These are phyloP conservation scores for Ciconia maguari DNA, from an alignment of 2,113 vertebrate species.

Conservation along the genomic window DNA sequence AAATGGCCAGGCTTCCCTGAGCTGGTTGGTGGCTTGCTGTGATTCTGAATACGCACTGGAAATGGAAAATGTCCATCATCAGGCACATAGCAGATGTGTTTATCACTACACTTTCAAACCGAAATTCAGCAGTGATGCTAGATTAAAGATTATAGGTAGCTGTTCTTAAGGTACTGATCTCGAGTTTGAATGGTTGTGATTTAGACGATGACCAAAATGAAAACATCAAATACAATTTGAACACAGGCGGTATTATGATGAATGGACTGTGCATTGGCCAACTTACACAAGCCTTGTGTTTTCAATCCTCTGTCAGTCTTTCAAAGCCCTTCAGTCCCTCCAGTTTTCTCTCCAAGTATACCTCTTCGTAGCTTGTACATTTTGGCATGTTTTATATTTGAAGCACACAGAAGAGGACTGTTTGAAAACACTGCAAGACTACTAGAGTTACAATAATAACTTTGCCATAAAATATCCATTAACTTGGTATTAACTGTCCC, in stretches of 20 bases:
- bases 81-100: neutral
- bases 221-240: neutral
- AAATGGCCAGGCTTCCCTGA: neutral
- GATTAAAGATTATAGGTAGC: neutral
- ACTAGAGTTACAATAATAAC: conserved; percentile 39
- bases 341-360: conserved; percentile 6
- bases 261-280: neutral
- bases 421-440: neutral
- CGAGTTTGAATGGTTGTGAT: neutral
- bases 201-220: neutral
- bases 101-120: neutral
- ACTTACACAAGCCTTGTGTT: neutral
- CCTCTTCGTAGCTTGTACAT: neutral
- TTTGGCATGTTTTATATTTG: conserved; percentile 26
- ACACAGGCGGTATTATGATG: neutral
- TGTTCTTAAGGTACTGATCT: neutral
- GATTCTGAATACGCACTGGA: neutral
- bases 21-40: neutral
- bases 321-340: neutral
- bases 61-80: neutral
- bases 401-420: neutral
- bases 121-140: neutral
- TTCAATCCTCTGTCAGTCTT: neutral
- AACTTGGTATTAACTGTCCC: conserved; percentile 46
- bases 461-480: conserved; percentile 37